Base-by-base conservation (phyloP, 2,113 vertebrate genomes). In the Oreochromis tanganicae region DNA sequence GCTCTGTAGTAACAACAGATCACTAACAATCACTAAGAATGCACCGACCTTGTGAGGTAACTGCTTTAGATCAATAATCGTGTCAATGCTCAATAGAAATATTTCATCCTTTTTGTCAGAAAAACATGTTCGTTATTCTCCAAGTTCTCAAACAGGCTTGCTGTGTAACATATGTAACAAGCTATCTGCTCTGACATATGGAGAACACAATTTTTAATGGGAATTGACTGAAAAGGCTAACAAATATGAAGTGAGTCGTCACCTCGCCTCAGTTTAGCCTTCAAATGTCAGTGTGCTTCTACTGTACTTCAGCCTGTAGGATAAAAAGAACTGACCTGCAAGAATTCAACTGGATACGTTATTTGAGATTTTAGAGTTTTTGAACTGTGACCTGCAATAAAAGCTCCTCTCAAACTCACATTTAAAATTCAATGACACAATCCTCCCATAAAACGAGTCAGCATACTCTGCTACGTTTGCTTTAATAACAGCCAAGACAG, bases 381-480 rank as follows among this genome's bases (percentile, higher is more conserved):
- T 81, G 34, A 41, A 46, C 27, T 38, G 41, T 16, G 13, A 71
- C 50, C 3, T 32, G 17, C 82, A 80, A 19, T 34, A 34, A 54
- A 24, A 19, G 11, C 4, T 27, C 19, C 34, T 56, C 3, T 85
- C 19, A 27, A 88, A 54, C 27, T 16, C 12, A 12, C 17, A 75
- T 88, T 89, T 71, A 63, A 86, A 88, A 85, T 89, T 73, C 84
- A 86, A 82, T 91, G 81, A 52, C n/a, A 32, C 21, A 87, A 29
- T 84, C 50, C 5, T 19, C 4, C 8, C 12, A 46, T 56, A 19
- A 61, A 85, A 68, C 14, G 71, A 90, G 29, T 87, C 52, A 81
- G 83, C 46, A 78, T 24, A 29, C 36, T 75, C 3, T 36, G 7
- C 52, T 50, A 34, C 7, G 3, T 61, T 54, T 13, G 6, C 55